Conservation (phyloP, 1,140 invertebrate species). For the Tetranychus cinnabarinus region DNA sequence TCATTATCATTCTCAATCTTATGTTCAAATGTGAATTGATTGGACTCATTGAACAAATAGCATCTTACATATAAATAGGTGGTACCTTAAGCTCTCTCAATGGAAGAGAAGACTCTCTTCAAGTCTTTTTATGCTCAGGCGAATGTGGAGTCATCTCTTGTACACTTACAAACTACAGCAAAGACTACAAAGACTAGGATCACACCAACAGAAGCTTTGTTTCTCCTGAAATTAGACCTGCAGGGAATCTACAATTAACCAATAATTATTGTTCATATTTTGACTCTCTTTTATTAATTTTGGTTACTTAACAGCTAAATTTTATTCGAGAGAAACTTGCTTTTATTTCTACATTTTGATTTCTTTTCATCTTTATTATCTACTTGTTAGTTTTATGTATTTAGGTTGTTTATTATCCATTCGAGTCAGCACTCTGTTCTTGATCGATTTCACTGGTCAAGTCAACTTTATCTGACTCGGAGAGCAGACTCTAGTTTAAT, state of each 20-base stretch:
- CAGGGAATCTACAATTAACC: not conserved
- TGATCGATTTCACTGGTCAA: not conserved
- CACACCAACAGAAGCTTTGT: too few relatives aligned
- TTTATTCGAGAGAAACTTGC: not conserved
- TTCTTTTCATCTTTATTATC: not conserved
- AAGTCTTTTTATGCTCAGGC: too few relatives aligned
- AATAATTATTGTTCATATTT: not conserved
- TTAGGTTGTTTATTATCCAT: too few relatives aligned
- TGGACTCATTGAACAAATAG: too few relatives aligned
- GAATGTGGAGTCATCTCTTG: too few relatives aligned
- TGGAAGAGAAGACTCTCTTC: too few relatives aligned
- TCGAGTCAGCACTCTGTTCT: not conserved
- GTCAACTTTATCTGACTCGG: not conserved
- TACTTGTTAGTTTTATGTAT: not conserved
- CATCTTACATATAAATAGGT: too few relatives aligned
- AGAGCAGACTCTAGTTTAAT: not conserved
- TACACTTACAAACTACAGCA: not conserved
- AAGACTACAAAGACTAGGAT: not conserved
- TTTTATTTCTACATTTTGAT: not conserved
- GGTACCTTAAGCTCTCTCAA: too few relatives aligned
- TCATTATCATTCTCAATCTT: too few relatives aligned
- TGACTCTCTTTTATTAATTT: not conserved
- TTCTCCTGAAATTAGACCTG: not conserved
- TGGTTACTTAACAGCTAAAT: not conserved
- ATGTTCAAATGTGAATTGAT: too few relatives aligned